A percentile compares a stretch with the other conserved stretches of the same genome.
Evolutionary conservation across 2,888 invertebrate species (phyloP).

Genomic region (Apotomis capreana): DNA sequence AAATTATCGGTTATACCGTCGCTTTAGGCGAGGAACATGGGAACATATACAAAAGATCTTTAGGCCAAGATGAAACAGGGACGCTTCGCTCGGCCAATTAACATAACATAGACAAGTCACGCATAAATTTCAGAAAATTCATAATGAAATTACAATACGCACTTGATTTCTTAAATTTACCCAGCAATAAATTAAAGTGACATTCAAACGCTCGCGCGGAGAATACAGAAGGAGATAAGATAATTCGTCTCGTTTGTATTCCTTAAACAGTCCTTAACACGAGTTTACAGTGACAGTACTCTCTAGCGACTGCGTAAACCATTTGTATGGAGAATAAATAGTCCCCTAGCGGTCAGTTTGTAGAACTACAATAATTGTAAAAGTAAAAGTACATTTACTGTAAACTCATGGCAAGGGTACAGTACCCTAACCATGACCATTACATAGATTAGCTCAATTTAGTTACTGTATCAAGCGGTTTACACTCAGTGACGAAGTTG

Average conservation of each 20-base stretch:
- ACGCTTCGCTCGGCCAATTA: background rate
- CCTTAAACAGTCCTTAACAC: constrained; percentile 7
- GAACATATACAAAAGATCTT: no score
- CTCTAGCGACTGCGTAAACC: no score
- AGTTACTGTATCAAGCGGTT: no score
- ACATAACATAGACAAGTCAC: background rate
- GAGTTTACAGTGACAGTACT: no score
- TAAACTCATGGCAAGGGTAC: no score
- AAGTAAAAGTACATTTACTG: no score
- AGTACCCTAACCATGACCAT: no score
- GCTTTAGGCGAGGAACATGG: background rate
- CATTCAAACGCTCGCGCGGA: background rate
- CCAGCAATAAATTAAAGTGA: constrained; percentile 23
- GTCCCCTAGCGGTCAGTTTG: no score
- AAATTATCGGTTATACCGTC: background rate
- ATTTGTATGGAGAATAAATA: constrained; percentile 10
- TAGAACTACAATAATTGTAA: no score
- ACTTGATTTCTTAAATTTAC: constrained; percentile 19
- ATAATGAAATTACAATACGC: constrained; percentile 14
- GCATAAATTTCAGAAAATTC: constrained; percentile 10
- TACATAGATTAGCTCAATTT: no score
- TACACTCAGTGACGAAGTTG: no score
- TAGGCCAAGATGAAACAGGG: no score
- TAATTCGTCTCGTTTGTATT: constrained; percentile 19
- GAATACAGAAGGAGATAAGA: constrained; percentile 10